Conservation (phyloP, 2,888 invertebrate species). For the Paralinhomoeus sp. region DNA sequence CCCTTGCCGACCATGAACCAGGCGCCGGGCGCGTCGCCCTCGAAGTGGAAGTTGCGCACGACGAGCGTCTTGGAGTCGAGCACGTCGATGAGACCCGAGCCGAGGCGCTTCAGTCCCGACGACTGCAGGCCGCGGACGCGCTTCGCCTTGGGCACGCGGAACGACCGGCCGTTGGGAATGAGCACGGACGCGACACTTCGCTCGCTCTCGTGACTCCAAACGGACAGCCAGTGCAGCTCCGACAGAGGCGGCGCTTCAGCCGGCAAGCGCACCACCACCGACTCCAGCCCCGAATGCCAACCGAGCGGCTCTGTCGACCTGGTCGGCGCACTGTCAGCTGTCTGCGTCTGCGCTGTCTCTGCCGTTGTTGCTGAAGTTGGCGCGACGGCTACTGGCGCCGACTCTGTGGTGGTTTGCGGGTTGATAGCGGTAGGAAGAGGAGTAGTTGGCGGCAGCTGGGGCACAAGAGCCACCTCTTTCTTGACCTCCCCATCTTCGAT, state of each 20-base stretch:
- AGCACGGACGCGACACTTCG: slow-evolving; percentile 15
- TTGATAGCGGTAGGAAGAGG: no score
- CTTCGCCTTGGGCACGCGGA: slow-evolving; percentile 13
- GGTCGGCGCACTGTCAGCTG: not conserved
- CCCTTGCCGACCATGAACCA: slow-evolving; percentile 25
- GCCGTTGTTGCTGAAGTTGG: no score
- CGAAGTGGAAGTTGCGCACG: slow-evolving; percentile 16
- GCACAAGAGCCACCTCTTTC: not conserved
- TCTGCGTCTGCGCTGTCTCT: not conserved
- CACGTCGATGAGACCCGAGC: slow-evolving; percentile 10
- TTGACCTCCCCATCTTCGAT: not conserved
- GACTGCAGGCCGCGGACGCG: slow-evolving; percentile 14
- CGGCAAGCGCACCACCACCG: slow-evolving; percentile 18
- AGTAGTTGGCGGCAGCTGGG: not conserved
- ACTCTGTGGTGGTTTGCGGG: no score
- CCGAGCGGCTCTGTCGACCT: slow-evolving; percentile 9
- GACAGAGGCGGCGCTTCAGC: slow-evolving; percentile 10
- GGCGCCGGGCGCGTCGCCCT: slow-evolving; percentile 16
- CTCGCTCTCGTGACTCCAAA: slow-evolving; percentile 18
- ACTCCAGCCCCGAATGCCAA: slow-evolving; percentile 20
- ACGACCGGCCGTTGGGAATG: slow-evolving; percentile 16
- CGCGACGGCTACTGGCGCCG: no score
- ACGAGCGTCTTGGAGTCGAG: slow-evolving; percentile 21
- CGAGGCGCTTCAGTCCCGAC: slow-evolving; percentile 7
- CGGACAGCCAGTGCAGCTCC: slow-evolving; percentile 17